Evolutionary conservation across 2,888 invertebrate species (phyloP), one percentile per base, ranked within the genome.

Genomic region (Drosophila conformis): DNA sequence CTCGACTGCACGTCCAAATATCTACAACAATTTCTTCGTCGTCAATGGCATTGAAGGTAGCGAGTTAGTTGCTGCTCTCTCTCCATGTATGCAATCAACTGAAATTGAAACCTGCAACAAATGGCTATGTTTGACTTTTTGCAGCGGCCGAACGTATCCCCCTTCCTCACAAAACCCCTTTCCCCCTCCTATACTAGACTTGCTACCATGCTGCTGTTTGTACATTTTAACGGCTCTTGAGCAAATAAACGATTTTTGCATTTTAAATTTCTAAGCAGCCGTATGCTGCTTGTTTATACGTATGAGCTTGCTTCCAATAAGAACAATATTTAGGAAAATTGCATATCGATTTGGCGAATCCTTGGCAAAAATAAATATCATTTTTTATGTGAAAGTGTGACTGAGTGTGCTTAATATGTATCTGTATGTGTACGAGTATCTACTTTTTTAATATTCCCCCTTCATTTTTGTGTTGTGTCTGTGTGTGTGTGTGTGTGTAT

Each of bases 191-290:
- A 10, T n/a, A 18, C 38, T 38, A 40, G 51, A 56, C 59, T 13
- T 35, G 52, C 53, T 57, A 46, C 64, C 42, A 52, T 49, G 49
- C 58, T 69, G 27, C 63, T 76, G 77, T 68, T 85, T 83, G 78
- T 78, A 81, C 75, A 87, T 89, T 85, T 89, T 83, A 86, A 86
- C 89, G 87, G 89, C 77, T 79, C 73, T 81, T 83, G 89, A 83
- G 76, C 89, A 86, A 88, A 85, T 85, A 85, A 85, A 86, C 89
- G 89, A 83, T 85, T 88, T 85, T 83, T 88, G 89, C 87, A 85
- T 85, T 88, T 85, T 86, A 83, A 75, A 85, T 89, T 85, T 87
- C 83, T 62, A 79, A 77, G 80, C 75, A 75, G 70, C 74, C 63
- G 36, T 80, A 65, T 70, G 60, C 54, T 36, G 29, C 25, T 65